phyloP scores from a whole-genome alignment of 2,113 vertebrate genomes.

The Nothocercus julius region DNA sequence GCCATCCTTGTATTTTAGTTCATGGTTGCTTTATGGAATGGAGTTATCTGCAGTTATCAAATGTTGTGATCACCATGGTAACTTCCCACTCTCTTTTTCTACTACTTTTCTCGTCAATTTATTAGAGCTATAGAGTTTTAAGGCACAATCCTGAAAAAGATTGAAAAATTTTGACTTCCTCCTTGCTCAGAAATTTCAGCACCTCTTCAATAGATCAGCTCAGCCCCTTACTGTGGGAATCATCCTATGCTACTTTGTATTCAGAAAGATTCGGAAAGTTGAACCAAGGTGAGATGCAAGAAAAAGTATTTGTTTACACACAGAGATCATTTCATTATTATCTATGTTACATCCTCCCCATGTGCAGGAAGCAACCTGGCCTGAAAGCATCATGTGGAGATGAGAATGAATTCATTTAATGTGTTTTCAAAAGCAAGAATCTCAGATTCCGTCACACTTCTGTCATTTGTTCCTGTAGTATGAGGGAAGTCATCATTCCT shows the following conservation, averaged over 20 bases:
- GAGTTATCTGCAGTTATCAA: slow-evolving; percentile 46
- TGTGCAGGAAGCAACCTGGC: not conserved
- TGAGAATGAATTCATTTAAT: not conserved
- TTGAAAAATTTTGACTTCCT: not conserved
- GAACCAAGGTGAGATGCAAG: not conserved
- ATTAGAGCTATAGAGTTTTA: slow-evolving; percentile 11
- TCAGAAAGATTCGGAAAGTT: not conserved
- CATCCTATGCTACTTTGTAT: not conserved
- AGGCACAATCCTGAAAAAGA: not conserved
- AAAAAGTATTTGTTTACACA: not conserved
- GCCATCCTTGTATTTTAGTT: slow-evolving; percentile 6
- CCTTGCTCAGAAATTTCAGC: not conserved
- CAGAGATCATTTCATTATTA: not conserved
- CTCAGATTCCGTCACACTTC: not conserved
- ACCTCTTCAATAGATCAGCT: not conserved
- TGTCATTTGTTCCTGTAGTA: not conserved
- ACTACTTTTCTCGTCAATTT: slow-evolving; percentile 64
- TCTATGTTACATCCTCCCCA: not conserved
- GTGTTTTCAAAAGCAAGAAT: not conserved
- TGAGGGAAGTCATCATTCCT: not conserved
- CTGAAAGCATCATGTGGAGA: not conserved
- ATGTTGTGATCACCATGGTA: slow-evolving; percentile 73
- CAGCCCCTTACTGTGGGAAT: not conserved
- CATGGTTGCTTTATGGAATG: not conserved
- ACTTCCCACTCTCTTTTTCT: slow-evolving; percentile 66